These are phyloP conservation scores for Leptinotarsa juncta DNA, from an alignment of 2,888 invertebrate species.

Conservation along the genomic window DNA sequence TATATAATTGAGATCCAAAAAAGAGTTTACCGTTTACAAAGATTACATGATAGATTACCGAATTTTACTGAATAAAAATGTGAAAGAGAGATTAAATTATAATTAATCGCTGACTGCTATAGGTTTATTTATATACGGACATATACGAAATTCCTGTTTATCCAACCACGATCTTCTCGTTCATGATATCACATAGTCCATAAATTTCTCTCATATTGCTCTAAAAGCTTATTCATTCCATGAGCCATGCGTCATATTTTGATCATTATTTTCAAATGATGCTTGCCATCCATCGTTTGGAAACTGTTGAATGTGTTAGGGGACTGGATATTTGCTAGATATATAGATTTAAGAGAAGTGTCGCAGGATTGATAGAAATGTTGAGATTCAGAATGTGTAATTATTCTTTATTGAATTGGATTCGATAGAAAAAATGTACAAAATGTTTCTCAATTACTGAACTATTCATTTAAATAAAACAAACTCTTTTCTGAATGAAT, in stretches of 20 bases:
- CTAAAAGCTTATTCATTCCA: not conserved
- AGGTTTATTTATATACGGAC: not conserved
- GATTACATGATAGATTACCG: no score
- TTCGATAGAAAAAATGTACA: no score
- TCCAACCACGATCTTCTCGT: constrained; percentile 6
- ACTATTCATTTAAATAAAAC: no score
- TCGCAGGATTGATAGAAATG: not conserved
- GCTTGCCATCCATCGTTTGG: constrained; percentile 1
- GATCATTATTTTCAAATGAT: constrained; percentile 5
- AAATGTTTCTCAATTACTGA: no score
- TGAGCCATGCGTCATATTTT: constrained; percentile 7
- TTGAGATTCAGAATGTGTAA: no score
- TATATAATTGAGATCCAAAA: no score
- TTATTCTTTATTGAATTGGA: no score
- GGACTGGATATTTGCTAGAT: not conserved
- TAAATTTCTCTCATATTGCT: constrained; percentile 12
- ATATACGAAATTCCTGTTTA: not conserved
- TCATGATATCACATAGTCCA: not conserved
- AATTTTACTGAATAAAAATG: no score
- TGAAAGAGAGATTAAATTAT: not conserved
- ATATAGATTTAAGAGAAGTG: not conserved
- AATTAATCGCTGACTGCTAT: not conserved
- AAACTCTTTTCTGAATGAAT: no score
- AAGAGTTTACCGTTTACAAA: no score
- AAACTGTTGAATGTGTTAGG: constrained; percentile 12